Conservation (phyloP, 2,888 invertebrate species). For the Meghimatium bilineatum region DNA sequence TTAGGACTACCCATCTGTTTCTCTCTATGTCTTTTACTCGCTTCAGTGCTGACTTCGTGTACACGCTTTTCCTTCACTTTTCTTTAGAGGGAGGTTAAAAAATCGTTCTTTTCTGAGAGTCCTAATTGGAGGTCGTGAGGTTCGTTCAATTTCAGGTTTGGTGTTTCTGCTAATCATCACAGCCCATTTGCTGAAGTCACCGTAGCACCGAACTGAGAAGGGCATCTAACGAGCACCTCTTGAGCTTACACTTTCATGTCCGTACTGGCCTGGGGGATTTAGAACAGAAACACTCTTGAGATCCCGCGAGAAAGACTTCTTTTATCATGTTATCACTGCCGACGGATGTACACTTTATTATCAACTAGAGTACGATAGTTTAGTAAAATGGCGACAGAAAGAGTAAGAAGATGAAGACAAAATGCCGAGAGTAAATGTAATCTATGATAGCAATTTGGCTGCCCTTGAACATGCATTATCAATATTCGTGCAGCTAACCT, state of each 20-base stretch:
- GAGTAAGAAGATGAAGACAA: not conserved
- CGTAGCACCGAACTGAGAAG: not conserved
- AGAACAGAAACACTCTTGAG: not conserved
- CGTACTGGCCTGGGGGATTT: not conserved
- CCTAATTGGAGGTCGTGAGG: slow-evolving; percentile 15
- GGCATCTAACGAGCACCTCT: slow-evolving; percentile 20
- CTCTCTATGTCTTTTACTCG: slow-evolving; percentile 19
- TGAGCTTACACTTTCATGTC: slow-evolving; percentile 18
- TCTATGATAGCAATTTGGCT: not conserved
- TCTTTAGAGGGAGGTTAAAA: not conserved
- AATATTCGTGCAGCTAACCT: not conserved
- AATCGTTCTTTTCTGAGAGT: not conserved
- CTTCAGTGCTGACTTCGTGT: not conserved
- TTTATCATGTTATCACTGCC: not conserved
- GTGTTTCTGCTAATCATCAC: slow-evolving; percentile 9
- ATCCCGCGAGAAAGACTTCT: not conserved
- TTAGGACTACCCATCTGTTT: slow-evolving; percentile 19
- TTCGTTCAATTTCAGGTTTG: slow-evolving; percentile 28
- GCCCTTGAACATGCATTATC: not conserved
- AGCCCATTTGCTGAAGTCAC: slow-evolving; percentile 9
- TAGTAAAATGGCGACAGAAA: not conserved
- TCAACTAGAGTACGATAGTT: not conserved
- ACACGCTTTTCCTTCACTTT: not conserved
- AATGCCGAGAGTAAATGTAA: not conserved
- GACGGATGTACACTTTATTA: not conserved